Conservation (phyloP, 2,888 invertebrate genomes). For the Antheraea yamamai region DNA sequence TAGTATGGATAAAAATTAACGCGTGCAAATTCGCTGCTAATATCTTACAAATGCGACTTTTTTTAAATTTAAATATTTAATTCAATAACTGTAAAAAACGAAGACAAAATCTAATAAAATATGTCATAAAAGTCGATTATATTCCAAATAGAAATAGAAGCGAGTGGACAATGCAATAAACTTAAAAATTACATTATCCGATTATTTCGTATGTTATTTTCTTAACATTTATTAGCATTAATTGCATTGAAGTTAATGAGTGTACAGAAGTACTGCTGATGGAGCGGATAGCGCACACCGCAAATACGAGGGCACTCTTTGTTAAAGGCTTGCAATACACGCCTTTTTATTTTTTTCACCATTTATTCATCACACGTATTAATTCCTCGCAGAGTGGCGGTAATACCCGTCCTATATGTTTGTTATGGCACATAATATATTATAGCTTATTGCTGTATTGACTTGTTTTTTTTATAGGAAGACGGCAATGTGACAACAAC, state of each 20-base stretch:
- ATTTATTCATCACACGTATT: constrained; percentile 47
- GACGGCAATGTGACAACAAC: too few relatives aligned
- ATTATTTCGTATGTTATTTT: not conserved
- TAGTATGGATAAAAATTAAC: too few relatives aligned
- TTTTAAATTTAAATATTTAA: too few relatives aligned
- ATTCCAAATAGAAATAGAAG: too few relatives aligned
- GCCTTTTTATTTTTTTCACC: constrained; percentile 55
- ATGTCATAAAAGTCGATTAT: too few relatives aligned
- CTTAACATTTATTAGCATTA: constrained; percentile 22
- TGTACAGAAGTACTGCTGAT: constrained; percentile 40
- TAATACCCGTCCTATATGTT: constrained; percentile 45
- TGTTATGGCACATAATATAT: constrained; percentile 4
- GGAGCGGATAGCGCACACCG: constrained; percentile 67
- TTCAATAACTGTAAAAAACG: too few relatives aligned
- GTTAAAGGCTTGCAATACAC: constrained; percentile 57
- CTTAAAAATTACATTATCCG: not conserved
- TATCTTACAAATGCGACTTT: too few relatives aligned
- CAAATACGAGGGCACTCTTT: constrained; percentile 71
- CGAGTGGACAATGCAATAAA: too few relatives aligned
- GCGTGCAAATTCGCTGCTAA: too few relatives aligned
- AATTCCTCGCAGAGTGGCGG: constrained; percentile 59
- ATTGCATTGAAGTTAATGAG: constrained; percentile 32
- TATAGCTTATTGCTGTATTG: not conserved
- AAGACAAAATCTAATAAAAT: too few relatives aligned
- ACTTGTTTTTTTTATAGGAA: not conserved